A percentile compares a stretch with the other conserved stretches of the same genome.
These are phyloP conservation scores for Heterochromis multidens DNA, from an alignment of 2,113 vertebrate genomes.

Conservation along the genomic window DNA sequence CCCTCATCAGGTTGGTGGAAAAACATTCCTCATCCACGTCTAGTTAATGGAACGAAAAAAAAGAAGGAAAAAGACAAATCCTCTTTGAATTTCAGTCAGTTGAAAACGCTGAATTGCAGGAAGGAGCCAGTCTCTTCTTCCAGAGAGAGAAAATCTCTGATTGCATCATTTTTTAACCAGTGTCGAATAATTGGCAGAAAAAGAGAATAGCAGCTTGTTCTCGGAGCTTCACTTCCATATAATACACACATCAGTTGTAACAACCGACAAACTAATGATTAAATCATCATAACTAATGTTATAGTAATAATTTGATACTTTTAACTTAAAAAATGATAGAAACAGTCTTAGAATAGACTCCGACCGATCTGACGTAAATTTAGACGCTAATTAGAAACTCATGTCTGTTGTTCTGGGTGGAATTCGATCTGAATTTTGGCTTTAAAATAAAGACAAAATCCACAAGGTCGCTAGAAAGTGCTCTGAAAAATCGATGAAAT, in stretches of 20 bases:
- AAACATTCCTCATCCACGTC: not conserved
- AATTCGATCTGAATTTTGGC: not conserved
- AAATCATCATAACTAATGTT: not conserved
- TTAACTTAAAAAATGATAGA: not conserved
- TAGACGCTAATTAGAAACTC: not conserved
- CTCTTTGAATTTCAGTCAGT: no score
- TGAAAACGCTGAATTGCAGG: not conserved
- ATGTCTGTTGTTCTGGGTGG: not conserved
- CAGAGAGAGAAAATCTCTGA: not conserved
- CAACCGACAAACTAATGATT: conserved; percentile 19
- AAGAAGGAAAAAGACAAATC: not conserved
- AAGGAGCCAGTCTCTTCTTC: not conserved
- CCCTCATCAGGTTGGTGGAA: conserved; percentile 89
- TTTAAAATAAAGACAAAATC: not conserved
- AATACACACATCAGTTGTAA: not conserved
- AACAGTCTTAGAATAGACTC: not conserved
- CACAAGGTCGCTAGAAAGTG: rapidly evolving
- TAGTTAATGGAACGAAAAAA: not conserved
- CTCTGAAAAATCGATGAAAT: not conserved
- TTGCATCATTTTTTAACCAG: not conserved
- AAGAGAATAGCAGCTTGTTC: not conserved
- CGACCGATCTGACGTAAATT: not conserved
- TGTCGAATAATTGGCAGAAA: not conserved
- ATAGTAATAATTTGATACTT: not conserved
- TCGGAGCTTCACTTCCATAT: not conserved